Evolutionary conservation across 1,140 invertebrate species (phyloP).

Genomic region (Kradibia gibbosae): DNA sequence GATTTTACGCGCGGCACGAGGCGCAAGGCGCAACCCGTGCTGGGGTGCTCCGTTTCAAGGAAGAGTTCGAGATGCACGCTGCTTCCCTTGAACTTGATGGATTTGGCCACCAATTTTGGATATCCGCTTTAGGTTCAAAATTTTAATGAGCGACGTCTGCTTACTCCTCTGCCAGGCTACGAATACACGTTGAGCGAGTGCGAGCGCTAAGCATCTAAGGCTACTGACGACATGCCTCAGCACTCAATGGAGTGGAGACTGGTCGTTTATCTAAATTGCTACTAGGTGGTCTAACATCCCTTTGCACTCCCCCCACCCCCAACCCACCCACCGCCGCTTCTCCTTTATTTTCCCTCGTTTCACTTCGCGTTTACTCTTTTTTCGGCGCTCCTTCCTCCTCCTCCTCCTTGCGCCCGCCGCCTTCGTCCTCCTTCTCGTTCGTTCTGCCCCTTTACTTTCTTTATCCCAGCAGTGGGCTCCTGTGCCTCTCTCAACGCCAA

Average conservation of each 20-base stretch:
- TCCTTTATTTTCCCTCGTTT: constrained; percentile 13
- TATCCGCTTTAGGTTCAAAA: background rate
- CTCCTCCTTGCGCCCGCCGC: constrained; percentile 63
- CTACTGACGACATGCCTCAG: constrained; percentile 54
- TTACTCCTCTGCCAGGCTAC: background rate
- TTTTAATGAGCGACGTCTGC: background rate
- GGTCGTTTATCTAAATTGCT: constrained; percentile 73
- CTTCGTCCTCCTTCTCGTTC: background rate
- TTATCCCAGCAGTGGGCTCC: too few species aligned
- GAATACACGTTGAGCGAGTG: background rate
- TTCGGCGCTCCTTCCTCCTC: constrained; percentile 35
- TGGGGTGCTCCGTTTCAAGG: background rate
- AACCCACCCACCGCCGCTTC: constrained; percentile 51
- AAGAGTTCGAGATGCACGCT: background rate
- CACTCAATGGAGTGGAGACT: constrained; percentile 62
- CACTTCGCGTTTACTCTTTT: background rate
- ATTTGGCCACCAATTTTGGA: background rate
- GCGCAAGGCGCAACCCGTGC: background rate
- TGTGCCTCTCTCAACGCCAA: too few species aligned
- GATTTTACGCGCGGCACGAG: too few species aligned
- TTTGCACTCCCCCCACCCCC: constrained; percentile 55
- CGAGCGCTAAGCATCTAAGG: constrained; percentile 26
- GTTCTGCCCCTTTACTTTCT: background rate
- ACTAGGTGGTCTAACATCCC: constrained; percentile 69
- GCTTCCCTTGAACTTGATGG: too few species aligned